Percentiles rank a stretch among this genome's conserved stretches.
Evolutionary conservation across 2,888 invertebrate species (phyloP).

Genomic region (Gymnosoma rotundatum): DNA sequence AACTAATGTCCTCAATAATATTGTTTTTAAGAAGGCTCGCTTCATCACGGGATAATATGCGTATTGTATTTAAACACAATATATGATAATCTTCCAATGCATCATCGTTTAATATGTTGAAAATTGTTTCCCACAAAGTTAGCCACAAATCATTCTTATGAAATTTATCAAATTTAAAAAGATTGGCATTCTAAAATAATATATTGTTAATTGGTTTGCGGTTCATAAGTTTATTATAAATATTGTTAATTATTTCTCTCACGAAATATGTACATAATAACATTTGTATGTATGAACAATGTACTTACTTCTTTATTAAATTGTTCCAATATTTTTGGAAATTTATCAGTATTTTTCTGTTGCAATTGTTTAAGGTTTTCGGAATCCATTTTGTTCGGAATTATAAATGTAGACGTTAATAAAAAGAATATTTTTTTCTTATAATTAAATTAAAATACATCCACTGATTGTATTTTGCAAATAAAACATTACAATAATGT

Average conservation of each 20-base stretch:
- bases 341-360: conserved; percentile 75
- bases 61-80: conserved; percentile 79
- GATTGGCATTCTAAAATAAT: conserved; percentile 77
- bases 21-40: conserved; percentile 85
- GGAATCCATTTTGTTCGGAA: conserved; percentile 76
- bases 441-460: background rate
- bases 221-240: background rate
- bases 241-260: background rate
- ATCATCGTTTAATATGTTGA: conserved; percentile 78
- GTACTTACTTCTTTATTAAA: conserved; percentile 79
- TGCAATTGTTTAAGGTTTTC: conserved; percentile 77
- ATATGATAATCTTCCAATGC: conserved; percentile 73
- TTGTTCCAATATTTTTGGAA: conserved; percentile 75
- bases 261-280: background rate
- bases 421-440: background rate
- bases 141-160: conserved; percentile 80
- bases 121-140: conserved; percentile 79
- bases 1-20: conserved; percentile 87
- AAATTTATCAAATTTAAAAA: conserved; percentile 79
- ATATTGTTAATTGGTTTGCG: conserved; percentile 19
- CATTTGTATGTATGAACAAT: background rate
- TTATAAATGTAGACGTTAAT: background rate
- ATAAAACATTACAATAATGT: background rate
- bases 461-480: background rate
- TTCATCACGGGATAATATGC: conserved; percentile 89